Evolutionary conservation across 2,113 vertebrate genomes (phyloP), one percentile per base, ranked within the genome.

Genomic region (Formicarius rufipectus): DNA sequence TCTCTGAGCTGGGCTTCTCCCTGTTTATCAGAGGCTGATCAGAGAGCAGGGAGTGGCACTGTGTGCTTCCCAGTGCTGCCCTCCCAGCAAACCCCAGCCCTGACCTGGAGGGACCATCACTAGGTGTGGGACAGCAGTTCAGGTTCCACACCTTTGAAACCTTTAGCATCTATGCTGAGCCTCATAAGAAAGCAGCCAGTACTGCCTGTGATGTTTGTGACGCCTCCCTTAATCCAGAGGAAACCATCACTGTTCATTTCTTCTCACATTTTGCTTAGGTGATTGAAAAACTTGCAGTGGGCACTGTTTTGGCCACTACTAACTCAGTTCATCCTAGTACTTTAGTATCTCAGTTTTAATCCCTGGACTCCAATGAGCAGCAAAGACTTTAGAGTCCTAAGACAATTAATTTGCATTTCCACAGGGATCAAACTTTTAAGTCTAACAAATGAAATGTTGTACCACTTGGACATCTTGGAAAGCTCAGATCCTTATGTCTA

Each of bases 11-110:
- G 87, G 74, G 82, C 81, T 95, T 92, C 89, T 95, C 95, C 89
- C n/a, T 91, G 93, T 89, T 96, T 87, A 94, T 91, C 87, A 73
- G 87, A 45, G 74, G 53, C 5, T 3, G 69, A 94, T 92, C 69
- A 84, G 94, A 93, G 88, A 55, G 39, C 30, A 91, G 84, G 94
- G 95, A 96, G 94, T 0, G 52, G 89, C 69, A 8, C 10, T 4
- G 4, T 1, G 10, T 1, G 2, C 82, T 82, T 87, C 69, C 62
- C 9, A 0, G 72, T 2, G 2, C 79, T 92, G 79, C 50, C 68
- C 77, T 37, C 58, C 67, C 75, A 47, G 74, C 12, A 1, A 78
- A 77, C 40, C 80, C 62, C 93, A 93, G 81, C 89, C 93, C 89
- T 93, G 93, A 94, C 81, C 91, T 79, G 62, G 40, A 89, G 93